A percentile compares a stretch with the other conserved stretches of the same genome.
phyloP scores from a whole-genome alignment of 2,113 vertebrate genomes.

The Otis tarda region DNA sequence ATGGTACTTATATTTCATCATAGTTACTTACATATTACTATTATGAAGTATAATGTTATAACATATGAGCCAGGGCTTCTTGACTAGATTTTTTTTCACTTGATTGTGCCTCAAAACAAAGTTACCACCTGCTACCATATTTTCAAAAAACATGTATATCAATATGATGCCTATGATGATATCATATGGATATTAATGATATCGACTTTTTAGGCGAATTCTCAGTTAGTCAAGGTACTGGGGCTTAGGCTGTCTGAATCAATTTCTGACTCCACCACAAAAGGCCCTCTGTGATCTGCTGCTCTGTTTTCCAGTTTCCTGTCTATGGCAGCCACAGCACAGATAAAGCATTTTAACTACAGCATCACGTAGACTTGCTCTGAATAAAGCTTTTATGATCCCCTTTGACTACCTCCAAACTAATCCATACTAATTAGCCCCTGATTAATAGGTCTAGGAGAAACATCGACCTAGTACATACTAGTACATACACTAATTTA shows the following conservation, averaged over 20 bases:
- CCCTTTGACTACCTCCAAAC: background rate
- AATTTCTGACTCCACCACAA: background rate
- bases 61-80: background rate
- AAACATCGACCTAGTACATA: background rate
- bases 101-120: background rate
- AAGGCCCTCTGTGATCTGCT: background rate
- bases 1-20: background rate
- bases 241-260: background rate
- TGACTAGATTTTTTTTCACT: background rate
- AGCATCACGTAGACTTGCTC: background rate
- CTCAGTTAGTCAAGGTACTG: background rate
- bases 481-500: background rate
- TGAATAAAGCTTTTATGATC: background rate
- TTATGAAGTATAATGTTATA: background rate
- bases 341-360: slow-evolving; percentile 23
- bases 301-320: background rate
- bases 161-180: background rate
- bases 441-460: background rate
- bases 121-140: background rate
- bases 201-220: background rate
- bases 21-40: background rate
- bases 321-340: background rate
- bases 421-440: slow-evolving; percentile 6
- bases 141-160: background rate
- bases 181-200: no score